These are phyloP conservation scores for Drosophila subquinaria DNA, from an alignment of 2,888 invertebrate species.

Conservation along the genomic window DNA sequence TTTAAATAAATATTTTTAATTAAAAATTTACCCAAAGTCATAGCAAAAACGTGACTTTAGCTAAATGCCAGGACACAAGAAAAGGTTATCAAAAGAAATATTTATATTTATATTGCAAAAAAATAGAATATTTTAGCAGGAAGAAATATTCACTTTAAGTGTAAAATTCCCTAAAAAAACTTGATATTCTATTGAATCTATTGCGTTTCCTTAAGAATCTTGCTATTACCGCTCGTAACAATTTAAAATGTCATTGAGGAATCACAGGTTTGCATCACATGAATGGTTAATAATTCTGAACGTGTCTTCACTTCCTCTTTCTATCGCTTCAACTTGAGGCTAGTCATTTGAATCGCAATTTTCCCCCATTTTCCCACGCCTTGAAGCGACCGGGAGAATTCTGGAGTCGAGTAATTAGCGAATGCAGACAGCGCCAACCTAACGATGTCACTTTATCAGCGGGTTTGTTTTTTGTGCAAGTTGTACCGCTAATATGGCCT, in stretches of 20 bases:
- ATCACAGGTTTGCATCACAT: constrained; percentile 20
- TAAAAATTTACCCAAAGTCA: constrained; percentile 61
- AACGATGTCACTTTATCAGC: constrained; percentile 82
- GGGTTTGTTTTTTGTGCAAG: constrained; percentile 76
- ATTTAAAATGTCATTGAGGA: constrained; percentile 21
- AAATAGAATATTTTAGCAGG: neutral
- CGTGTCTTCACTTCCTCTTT: constrained; percentile 34
- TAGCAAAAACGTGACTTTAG: constrained; percentile 48
- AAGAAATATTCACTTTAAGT: neutral
- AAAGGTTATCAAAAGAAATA: neutral
- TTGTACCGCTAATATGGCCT: constrained; percentile 85
- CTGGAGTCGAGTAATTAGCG: constrained; percentile 71
- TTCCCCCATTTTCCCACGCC: constrained; percentile 73
- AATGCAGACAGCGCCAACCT: constrained; percentile 79
- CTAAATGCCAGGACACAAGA: constrained; percentile 23
- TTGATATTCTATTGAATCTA: too few species aligned
- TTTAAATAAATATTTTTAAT: constrained; percentile 73
- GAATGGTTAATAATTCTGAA: constrained; percentile 25
- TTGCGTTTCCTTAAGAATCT: neutral
- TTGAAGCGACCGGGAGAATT: constrained; percentile 35
- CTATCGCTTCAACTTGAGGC: constrained; percentile 9
- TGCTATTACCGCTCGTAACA: neutral
- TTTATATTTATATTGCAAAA: constrained; percentile 7
- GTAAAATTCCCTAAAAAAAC: neutral
- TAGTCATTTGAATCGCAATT: constrained; percentile 58